Evolutionary conservation across 2,888 invertebrate species (phyloP).

Genomic region (Machimus rusticus): DNA sequence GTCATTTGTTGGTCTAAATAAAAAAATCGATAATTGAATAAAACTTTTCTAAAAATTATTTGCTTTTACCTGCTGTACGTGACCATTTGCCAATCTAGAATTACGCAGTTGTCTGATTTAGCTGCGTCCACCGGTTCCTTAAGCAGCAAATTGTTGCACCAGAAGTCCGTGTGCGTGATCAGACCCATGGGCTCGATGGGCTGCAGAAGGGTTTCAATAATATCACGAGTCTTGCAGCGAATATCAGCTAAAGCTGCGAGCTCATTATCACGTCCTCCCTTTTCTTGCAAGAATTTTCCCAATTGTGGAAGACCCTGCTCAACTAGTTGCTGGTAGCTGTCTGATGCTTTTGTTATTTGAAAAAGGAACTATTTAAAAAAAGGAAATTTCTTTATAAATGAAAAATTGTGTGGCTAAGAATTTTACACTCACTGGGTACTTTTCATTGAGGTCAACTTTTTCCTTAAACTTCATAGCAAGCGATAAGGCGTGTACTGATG

Average conservation of each 20-base stretch:
- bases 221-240: conserved; percentile 73
- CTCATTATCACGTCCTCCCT: conserved; percentile 70
- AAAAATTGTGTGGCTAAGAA: not conserved
- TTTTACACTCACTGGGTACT: conserved; percentile 51
- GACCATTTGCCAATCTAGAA: conserved; percentile 87
- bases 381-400: not conserved
- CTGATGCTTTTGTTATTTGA: conserved; percentile 79
- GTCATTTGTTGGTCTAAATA: conserved; percentile 74
- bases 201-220: conserved; percentile 74
- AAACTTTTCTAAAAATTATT: not conserved
- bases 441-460: conserved; percentile 52
- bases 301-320: conserved; percentile 80
- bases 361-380: conserved; percentile 68
- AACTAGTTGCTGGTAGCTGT: conserved; percentile 80
- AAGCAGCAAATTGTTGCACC: conserved; percentile 82
- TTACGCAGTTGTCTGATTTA: conserved; percentile 68
- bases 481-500: conserved; percentile 77
- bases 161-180: conserved; percentile 84
- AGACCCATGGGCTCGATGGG: conserved; percentile 78
- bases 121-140: conserved; percentile 63
- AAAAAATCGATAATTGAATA: not conserved
- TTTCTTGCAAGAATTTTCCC: conserved; percentile 73
- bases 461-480: conserved; percentile 70
- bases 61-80: conserved; percentile 68
- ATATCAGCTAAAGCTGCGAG: conserved; percentile 68